Evolutionary conservation across 2,888 invertebrate species (phyloP), one percentile per base, ranked within the genome.

Genomic region (Ceramica pisi): DNA sequence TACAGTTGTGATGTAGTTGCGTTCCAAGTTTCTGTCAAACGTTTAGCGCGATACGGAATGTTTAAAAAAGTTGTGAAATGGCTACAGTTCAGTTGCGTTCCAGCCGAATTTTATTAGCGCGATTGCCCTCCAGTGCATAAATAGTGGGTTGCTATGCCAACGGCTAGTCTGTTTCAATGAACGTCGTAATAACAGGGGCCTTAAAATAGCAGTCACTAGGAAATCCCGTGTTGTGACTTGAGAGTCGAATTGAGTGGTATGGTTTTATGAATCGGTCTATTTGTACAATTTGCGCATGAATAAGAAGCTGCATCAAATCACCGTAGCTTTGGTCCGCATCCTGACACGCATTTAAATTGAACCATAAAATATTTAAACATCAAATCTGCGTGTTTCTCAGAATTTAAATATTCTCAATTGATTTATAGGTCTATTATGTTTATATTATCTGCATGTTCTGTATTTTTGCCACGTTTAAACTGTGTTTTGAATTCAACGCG

Each of bases 401-500:
- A 78, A 70, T 46, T 75, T 70, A 50, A 63, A 81, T 71, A 81
- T 84, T 67, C 67, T 61, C 62, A 16, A 67, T 72, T 84, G 78
- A 72, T 84, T 75, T 71, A 84, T 71, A 53, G 50, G 19, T 61
- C 57, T 69, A 68, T 78, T 55, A 72, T 75, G 72, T 67, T 67
- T 71, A 63, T 44, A 67, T 67, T 77, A 72, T 78, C 26, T 69
- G 56, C 57, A 59, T 59, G 38, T 59, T 73, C 26, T 73, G 56
- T 84, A 76, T 68, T 71, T 79, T 73, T 41, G 51, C 68, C 76
- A 68, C 77, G 60, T 67, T 60, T 71, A 21, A 57, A 60, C 63
- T 57, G 41, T 67, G 68, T 72, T 66, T 66, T 53, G 48, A 67
- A 74, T 80, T 61, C 38, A 67, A 59, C 26, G 69, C 35, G 56